Percentiles rank a stretch among this genome's conserved stretches.
These are phyloP conservation scores for Gandaritis pyraliata DNA, from an alignment of 2,888 invertebrate genomes.

Conservation along the genomic window DNA sequence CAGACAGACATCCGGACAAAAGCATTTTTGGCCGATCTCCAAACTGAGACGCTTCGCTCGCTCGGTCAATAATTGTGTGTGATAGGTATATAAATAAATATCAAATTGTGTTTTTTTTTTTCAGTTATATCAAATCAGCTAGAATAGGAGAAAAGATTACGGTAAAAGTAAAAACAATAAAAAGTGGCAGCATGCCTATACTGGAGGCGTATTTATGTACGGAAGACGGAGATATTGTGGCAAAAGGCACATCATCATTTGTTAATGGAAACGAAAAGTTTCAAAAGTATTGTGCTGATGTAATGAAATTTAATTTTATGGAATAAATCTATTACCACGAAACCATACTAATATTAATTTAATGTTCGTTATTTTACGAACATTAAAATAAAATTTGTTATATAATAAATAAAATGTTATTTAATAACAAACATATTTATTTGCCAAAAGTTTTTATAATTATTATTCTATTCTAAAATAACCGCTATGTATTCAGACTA, in stretches of 20 bases:
- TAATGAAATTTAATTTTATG: constrained; percentile 25
- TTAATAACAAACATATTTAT: no score
- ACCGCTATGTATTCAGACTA: no score
- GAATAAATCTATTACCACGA: neutral
- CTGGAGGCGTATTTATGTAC: constrained; percentile 46
- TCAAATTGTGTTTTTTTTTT: neutral
- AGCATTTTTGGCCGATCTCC: no score
- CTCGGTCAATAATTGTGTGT: no score
- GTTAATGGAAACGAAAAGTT: constrained; percentile 37
- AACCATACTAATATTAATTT: neutral
- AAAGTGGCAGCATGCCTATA: constrained; percentile 40
- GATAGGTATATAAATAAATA: no score
- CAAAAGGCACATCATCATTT: constrained; percentile 48
- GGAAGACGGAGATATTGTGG: constrained; percentile 45
- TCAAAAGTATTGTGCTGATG: constrained; percentile 38
- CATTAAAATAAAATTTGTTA: no score
- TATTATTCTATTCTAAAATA: no score
- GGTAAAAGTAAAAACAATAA: constrained; percentile 45
- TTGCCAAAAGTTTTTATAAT: no score
- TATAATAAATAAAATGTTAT: no score
- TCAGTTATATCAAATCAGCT: constrained; percentile 48
- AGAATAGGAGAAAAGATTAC: constrained; percentile 48
- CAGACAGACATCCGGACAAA: no score
- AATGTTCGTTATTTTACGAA: no score
- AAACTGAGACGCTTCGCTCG: no score